phyloP scores from a whole-genome alignment of 1,140 invertebrate species.

The Orius insidiosus region DNA sequence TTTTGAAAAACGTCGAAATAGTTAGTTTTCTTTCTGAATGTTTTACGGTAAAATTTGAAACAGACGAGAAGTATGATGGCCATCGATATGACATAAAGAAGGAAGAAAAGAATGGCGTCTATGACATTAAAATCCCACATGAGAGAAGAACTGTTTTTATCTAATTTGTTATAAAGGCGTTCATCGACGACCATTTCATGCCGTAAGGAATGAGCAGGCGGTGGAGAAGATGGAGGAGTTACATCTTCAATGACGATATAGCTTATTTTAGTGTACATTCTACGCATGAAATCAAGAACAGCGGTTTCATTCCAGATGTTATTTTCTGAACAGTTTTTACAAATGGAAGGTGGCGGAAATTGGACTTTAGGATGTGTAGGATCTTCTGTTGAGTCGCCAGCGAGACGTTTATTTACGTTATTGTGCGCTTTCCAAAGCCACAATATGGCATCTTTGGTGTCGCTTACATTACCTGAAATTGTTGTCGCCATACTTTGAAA shows the following conservation, averaged over 20 bases:
- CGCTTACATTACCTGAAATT: constrained; percentile 46
- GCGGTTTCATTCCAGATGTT: constrained; percentile 47
- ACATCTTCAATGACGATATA: constrained; percentile 12
- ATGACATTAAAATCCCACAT: constrained; percentile 39
- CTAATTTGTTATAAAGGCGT: constrained; percentile 17
- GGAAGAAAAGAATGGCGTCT: constrained; percentile 56
- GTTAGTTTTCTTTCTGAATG: constrained; percentile 49
- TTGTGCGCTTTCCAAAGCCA: constrained; percentile 96
- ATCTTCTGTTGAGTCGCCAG: constrained; percentile 78
- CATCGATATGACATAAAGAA: constrained; percentile 51
- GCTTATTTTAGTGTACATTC: constrained; percentile 42
- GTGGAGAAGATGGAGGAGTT: neutral
- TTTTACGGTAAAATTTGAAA: constrained; percentile 51
- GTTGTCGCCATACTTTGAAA: constrained; percentile 63
- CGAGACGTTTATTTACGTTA: constrained; percentile 72
- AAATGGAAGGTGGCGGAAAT: constrained; percentile 58
- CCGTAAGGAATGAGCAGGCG: constrained; percentile 18
- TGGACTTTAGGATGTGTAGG: constrained; percentile 75
- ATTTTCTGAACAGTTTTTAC: constrained; percentile 44
- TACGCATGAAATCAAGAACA: constrained; percentile 56
- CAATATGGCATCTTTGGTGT: constrained; percentile 55
- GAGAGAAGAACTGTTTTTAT: constrained; percentile 24
- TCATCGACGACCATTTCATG: constrained; percentile 15
- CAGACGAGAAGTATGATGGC: constrained; percentile 53
- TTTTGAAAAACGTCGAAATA: too few relatives aligned